These are phyloP conservation scores for Calephelis virginiensis DNA, from an alignment of 1,140 invertebrate species.

Conservation along the genomic window DNA sequence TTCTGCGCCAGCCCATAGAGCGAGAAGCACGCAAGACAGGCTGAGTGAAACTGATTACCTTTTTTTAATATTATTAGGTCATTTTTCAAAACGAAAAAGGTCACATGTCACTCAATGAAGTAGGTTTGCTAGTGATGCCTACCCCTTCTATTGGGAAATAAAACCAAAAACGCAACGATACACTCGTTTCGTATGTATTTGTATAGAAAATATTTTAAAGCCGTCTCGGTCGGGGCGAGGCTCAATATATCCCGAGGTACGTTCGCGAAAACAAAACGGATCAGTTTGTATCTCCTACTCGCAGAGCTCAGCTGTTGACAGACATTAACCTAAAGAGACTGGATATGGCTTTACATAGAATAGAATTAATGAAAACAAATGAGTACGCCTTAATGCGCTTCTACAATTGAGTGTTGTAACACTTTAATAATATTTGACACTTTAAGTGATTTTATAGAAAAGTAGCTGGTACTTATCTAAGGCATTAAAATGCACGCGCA, in stretches of 20 bases:
- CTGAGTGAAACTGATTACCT: no score
- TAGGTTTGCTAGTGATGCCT: no score
- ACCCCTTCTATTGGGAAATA: conserved; percentile 4
- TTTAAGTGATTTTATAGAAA: no score
- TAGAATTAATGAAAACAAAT: background rate
- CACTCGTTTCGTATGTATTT: conserved; percentile 19
- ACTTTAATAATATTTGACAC: no score
- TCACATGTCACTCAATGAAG: no score
- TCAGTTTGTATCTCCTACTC: conserved; percentile 45
- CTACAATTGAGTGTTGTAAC: no score
- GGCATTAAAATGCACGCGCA: no score
- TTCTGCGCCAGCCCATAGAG: no score
- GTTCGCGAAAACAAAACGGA: conserved; percentile 45
- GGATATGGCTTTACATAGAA: conserved; percentile 25
- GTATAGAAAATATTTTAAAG: conserved; percentile 45
- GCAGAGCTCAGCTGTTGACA: conserved; percentile 32
- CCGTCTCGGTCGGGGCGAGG: conserved; percentile 33
- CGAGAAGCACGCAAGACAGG: no score
- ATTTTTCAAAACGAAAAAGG: no score
- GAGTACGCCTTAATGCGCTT: background rate
- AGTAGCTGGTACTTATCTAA: no score
- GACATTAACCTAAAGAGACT: conserved; percentile 25
- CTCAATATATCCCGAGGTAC: conserved; percentile 36
- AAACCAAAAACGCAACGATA: conserved; percentile 21
- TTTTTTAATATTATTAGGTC: no score